These are phyloP conservation scores for Coecobrya sp. DNA, from an alignment of 2,888 invertebrate genomes.

Conservation along the genomic window DNA sequence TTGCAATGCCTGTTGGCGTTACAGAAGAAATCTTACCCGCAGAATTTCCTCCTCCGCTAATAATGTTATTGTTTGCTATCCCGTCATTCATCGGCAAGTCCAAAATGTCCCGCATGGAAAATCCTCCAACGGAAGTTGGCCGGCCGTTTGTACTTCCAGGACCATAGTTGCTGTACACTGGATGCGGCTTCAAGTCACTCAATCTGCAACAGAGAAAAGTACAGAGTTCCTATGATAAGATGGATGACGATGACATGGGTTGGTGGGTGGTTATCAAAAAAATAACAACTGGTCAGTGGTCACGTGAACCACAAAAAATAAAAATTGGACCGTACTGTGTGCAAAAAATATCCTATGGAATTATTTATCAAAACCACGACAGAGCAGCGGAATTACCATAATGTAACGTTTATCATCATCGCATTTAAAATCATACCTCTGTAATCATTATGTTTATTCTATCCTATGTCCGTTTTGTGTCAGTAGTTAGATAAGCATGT, in stretches of 20 bases:
- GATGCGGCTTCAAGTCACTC: slow-evolving; percentile 73
- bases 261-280: not conserved
- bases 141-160: slow-evolving; percentile 63
- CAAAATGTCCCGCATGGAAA: slow-evolving; percentile 84
- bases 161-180: slow-evolving; percentile 51
- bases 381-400: not conserved
- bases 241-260: too few species aligned
- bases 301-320: not conserved
- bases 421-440: not conserved
- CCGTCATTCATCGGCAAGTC: slow-evolving; percentile 82
- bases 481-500: not conserved
- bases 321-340: not conserved
- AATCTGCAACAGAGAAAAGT: slow-evolving; percentile 25
- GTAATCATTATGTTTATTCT: not conserved
- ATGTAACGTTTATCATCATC: not conserved
- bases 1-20: slow-evolving; percentile 17
- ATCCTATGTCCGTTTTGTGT: slow-evolving; percentile 16
- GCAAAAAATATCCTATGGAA: not conserved
- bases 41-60: slow-evolving; percentile 37
- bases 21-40: slow-evolving; percentile 61
- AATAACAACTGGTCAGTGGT: not conserved
- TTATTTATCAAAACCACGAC: not conserved
- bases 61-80: not conserved
- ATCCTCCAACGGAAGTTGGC: slow-evolving; percentile 81
- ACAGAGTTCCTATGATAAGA: too few species aligned